Conservation (phyloP, 2,888 invertebrate genomes). For the Papilio demoleus region DNA sequence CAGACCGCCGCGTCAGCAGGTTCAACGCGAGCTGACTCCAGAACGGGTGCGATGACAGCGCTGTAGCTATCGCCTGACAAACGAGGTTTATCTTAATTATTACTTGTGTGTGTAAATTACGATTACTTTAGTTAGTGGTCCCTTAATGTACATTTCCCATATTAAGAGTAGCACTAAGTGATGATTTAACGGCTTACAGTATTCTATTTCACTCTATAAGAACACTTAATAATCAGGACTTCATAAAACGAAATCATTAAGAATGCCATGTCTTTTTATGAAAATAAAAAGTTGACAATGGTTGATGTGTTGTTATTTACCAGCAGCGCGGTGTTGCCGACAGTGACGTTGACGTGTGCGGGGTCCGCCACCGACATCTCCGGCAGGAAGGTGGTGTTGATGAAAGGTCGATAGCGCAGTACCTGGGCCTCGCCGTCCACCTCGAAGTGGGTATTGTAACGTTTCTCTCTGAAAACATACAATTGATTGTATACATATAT, state of each 20-base stretch:
- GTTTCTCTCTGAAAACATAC: conserved; percentile 84
- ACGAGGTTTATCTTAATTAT: neutral
- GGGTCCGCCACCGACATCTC: conserved; percentile 87
- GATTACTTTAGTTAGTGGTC: too few relatives aligned
- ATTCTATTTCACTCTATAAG: too few relatives aligned
- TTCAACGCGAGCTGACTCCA: conserved; percentile 85
- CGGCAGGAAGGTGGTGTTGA: conserved; percentile 81
- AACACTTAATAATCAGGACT: too few relatives aligned
- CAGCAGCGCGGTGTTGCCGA: conserved; percentile 88
- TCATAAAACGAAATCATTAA: too few relatives aligned
- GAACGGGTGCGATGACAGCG: conserved; percentile 77
- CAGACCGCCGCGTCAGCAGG: conserved; percentile 80
- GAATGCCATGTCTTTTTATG: too few relatives aligned
- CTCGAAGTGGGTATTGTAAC: conserved; percentile 85
- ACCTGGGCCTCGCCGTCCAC: conserved; percentile 84
- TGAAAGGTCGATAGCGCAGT: conserved; percentile 84
- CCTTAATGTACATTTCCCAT: too few relatives aligned
- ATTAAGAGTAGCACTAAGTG: too few relatives aligned
- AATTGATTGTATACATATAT: too few relatives aligned
- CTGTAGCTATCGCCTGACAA: conserved; percentile 83
- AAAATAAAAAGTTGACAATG: too few relatives aligned
- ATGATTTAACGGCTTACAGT: too few relatives aligned
- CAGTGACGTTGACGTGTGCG: conserved; percentile 81
- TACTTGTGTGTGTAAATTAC: neutral
- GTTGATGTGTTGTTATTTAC: conserved; percentile 71